Evolutionary conservation across 2,888 invertebrate genomes (phyloP), one percentile per base, ranked within the genome.

Genomic region (Tubulanus polymorphus): DNA sequence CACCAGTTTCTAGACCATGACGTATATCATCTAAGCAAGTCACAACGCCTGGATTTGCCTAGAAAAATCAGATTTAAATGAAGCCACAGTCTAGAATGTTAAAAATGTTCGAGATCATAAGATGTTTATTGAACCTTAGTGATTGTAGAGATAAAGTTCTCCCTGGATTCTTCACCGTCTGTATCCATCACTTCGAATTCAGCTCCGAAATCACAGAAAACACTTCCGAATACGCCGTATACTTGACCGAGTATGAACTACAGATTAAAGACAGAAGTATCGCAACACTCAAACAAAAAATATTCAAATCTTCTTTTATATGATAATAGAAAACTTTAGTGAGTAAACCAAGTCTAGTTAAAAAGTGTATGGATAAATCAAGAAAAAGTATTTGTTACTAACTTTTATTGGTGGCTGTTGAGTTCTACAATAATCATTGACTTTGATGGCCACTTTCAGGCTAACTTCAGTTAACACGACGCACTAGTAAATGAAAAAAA

Each of bases 181-280:
- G 63, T 48, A 62, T 79, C 79, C 41, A 63, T 49, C 2, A 79
- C 71, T 46, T 76, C 74, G 70, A 79, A 79, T 30, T 59, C 51
- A 54, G 72, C 70, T 2, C 79, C 79, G 71, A 79, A 78, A 59
- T 79, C 79, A 67, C 73, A 73, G 65, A 79, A 79, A 3, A 64
- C 63, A 55, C 70, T 69, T 54, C 68, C 66, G 62, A 76, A 74
- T 23, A 78, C 63, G 1, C 79, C 79, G 64, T 62, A 73, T 5
- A 78, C 76, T 65, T 78, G 78, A 27, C 72, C 72, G 47, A 63
- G 63, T 20, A 79, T 71, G 61, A 77, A 76, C 78, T 78, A n/a
- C n/a, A n/a, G 63, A 51, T 69, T 64, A 6, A 46, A n/a, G 30
- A 26, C 25, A n/a, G 35, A 32, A 12, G 10, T 12, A 45, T 8